These are phyloP conservation scores for Pangasianodon gigas DNA, from an alignment of 2,113 vertebrate species.

Conservation along the genomic window DNA sequence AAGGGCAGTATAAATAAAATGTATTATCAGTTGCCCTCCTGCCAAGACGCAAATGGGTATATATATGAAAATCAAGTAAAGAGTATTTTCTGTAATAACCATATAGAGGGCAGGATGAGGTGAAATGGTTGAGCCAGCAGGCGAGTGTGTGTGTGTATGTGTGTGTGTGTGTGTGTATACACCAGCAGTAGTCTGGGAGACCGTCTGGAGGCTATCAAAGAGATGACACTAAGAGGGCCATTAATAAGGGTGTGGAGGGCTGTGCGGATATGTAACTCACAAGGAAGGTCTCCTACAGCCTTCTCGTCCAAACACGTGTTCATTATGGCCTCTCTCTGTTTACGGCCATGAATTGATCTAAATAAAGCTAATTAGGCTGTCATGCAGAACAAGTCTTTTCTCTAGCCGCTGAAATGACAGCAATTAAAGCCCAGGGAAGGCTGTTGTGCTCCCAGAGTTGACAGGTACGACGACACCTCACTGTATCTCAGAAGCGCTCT, in stretches of 20 bases:
- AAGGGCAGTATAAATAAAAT: background rate
- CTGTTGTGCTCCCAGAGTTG: conserved; percentile 55
- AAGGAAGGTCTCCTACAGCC: conserved; percentile 47
- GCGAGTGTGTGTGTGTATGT: background rate
- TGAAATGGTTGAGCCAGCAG: conserved; percentile 26
- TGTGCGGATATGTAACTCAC: conserved; percentile 65
- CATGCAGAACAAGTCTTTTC: conserved; percentile 49
- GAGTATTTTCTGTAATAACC: conserved; percentile 31
- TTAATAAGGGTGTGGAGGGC: conserved; percentile 61
- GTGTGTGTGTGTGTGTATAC: conserved; percentile 1
- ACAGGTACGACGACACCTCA: conserved; percentile 61
- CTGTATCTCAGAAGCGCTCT: conserved; percentile 53
- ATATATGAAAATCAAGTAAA: conserved; percentile 45
- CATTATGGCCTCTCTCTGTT: conserved; percentile 45
- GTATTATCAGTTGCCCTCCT: background rate
- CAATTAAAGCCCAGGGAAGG: conserved; percentile 67
- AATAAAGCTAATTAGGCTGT: conserved; percentile 72
- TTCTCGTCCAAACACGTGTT: conserved; percentile 24
- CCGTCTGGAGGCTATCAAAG: conserved; percentile 45
- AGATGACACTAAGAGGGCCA: conserved; percentile 48
- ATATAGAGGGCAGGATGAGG: conserved; percentile 36
- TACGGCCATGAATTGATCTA: conserved; percentile 57
- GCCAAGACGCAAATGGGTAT: conserved; percentile 12
- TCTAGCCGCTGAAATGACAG: conserved; percentile 61
- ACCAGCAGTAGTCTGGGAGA: conserved; percentile 20